These are phyloP conservation scores for Papilio demoleus DNA, from an alignment of 2,888 invertebrate species.

Conservation along the genomic window DNA sequence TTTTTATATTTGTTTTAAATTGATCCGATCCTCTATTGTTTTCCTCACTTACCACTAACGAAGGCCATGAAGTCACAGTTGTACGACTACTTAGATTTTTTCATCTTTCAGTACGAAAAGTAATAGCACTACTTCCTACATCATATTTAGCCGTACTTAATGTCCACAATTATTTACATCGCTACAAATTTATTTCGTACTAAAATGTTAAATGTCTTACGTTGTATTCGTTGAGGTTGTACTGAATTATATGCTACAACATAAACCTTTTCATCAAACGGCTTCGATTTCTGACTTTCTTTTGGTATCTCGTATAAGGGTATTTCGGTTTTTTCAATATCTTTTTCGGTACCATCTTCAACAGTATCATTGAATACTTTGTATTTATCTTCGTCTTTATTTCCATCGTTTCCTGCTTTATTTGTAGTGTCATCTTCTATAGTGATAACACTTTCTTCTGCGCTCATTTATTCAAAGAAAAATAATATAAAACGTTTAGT, in stretches of 20 bases:
- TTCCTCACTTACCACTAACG: no score
- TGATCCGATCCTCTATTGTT: no score
- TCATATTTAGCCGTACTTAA: no score
- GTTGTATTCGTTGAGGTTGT: not conserved
- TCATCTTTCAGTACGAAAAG: no score
- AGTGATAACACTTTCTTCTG: constrained; percentile 14
- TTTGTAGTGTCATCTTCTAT: constrained; percentile 18
- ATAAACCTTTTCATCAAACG: not conserved
- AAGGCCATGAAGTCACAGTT: no score
- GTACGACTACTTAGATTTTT: no score
- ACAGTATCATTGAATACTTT: not conserved
- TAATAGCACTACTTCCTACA: no score
- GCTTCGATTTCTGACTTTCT: not conserved
- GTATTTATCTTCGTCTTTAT: not conserved
- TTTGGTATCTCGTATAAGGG: constrained; percentile 1
- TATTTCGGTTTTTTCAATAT: constrained; percentile 7
- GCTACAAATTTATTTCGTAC: not conserved
- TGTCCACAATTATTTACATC: no score
- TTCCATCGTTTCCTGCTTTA: constrained; percentile 3
- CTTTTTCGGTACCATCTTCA: not conserved
- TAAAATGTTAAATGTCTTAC: not conserved
- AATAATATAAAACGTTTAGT: not conserved
- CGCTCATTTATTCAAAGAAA: constrained; percentile 20
- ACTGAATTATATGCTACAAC: constrained; percentile 18
- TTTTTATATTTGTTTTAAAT: no score